phyloP scores from a whole-genome alignment of 2,888 invertebrate genomes.

The Trilocha varians region DNA sequence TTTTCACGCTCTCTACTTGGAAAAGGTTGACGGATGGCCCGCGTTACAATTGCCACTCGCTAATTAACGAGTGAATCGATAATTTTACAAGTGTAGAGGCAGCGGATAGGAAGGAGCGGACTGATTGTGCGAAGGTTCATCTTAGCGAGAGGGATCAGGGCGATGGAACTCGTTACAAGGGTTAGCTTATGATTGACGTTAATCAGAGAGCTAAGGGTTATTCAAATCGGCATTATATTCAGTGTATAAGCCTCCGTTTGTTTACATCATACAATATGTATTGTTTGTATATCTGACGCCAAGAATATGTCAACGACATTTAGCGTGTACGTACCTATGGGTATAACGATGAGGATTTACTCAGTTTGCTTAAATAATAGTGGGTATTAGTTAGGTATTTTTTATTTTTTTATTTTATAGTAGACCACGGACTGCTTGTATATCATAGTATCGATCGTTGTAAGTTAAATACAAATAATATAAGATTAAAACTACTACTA shows the following conservation, averaged over 20 bases:
- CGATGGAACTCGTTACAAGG: background rate
- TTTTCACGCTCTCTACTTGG: constrained; percentile 57
- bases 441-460: too few relatives aligned
- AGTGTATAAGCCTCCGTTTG: background rate
- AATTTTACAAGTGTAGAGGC: background rate
- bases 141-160: background rate
- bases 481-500: too few relatives aligned
- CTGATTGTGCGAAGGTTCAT: too few relatives aligned
- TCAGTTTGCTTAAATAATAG: background rate
- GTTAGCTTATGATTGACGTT: background rate
- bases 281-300: background rate
- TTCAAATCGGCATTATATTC: background rate
- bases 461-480: too few relatives aligned
- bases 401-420: too few relatives aligned
- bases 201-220: background rate
- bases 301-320: background rate
- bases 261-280: background rate
- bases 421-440: too few relatives aligned
- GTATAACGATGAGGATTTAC: background rate
- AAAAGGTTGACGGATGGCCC: constrained; percentile 56
- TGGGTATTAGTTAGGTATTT: too few relatives aligned
- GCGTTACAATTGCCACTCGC: constrained; percentile 42
- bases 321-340: too few relatives aligned
- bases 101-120: too few relatives aligned
- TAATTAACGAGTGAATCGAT: constrained; percentile 30